Conservation (phyloP, 2,888 invertebrate species). For the Tenthredo scrophulariae region DNA sequence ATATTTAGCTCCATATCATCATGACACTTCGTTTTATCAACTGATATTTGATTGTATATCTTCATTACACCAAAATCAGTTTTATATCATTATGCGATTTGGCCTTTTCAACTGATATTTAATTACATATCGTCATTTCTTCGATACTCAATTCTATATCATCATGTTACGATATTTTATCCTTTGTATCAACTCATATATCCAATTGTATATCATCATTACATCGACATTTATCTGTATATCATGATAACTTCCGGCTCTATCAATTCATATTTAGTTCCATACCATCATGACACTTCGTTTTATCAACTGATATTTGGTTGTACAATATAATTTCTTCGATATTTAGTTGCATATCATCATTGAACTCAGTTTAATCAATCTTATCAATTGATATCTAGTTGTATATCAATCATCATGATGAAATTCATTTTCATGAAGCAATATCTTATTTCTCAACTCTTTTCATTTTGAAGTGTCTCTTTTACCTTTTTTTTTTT, state of each 20-base stretch:
- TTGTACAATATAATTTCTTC: background rate
- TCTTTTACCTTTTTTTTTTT: background rate
- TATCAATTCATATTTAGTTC: background rate
- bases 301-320: background rate
- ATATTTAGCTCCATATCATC: background rate
- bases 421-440: background rate
- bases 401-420: too few species aligned
- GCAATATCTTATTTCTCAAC: background rate
- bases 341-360: background rate
- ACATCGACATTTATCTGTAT: background rate
- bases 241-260: background rate
- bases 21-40: background rate
- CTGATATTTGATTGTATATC: background rate
- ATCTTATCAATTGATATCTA: too few species aligned
- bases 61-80: background rate
- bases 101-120: background rate
- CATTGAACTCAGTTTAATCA: background rate
- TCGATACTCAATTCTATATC: background rate
- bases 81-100: background rate
- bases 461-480: background rate
- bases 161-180: background rate
- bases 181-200: background rate
- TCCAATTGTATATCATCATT: background rate
- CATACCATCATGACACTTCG: background rate
- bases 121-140: background rate